Conservation (phyloP, 2,113 vertebrate species). For the Donacobius atricapilla region DNA sequence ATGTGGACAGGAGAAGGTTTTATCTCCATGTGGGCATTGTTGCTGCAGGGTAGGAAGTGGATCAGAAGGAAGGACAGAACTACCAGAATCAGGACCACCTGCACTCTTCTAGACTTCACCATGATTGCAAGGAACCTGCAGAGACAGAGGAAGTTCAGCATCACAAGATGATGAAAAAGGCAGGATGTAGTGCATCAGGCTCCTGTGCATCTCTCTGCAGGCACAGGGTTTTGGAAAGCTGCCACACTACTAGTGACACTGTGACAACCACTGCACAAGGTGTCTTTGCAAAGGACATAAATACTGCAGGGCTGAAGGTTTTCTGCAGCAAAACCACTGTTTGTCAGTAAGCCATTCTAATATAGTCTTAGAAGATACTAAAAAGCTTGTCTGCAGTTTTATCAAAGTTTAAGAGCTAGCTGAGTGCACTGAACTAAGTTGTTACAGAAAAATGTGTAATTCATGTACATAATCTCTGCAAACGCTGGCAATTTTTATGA, state of each 20-base stretch:
- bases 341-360: background rate
- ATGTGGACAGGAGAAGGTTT: conserved; percentile 78
- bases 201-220: background rate
- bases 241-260: background rate
- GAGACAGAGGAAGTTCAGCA: background rate
- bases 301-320: background rate
- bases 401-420: background rate
- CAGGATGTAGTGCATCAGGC: background rate
- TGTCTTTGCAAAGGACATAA: background rate
- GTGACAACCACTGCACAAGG: background rate
- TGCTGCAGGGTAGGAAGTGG: conserved; percentile 62
- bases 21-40: background rate
- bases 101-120: conserved; percentile 1
- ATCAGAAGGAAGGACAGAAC: conserved; percentile 73
- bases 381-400: background rate
- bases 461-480: background rate
- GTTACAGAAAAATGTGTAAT: background rate
- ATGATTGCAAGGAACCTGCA: conserved; percentile 3
- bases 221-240: background rate
- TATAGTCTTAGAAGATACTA: background rate
- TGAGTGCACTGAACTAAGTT: background rate
- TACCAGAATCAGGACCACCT: conserved; percentile 21
- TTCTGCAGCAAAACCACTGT: background rate
- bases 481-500: background rate
- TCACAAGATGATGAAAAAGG: background rate